Base-by-base conservation (phyloP, 2,888 invertebrate genomes). In the Metopia argyrocephala region DNA sequence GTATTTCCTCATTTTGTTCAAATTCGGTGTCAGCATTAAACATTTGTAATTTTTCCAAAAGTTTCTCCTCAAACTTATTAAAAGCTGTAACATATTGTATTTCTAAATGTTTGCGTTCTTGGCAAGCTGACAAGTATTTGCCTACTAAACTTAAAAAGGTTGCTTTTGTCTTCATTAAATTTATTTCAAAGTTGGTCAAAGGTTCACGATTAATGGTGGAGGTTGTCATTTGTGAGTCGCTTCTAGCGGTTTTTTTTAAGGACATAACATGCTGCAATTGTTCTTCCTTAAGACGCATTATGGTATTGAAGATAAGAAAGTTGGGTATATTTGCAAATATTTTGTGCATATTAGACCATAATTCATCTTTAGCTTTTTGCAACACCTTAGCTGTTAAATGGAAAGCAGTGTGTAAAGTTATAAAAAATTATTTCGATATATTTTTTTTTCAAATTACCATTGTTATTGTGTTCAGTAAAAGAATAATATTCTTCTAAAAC, bases 291-390 rank as follows among this genome's bases (percentile, higher is more conserved):
- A 85, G 76, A 23, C 87, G 87, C 76, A 89, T 84, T 5, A 89
- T 86, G 1, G 85, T 85, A 78, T 87, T 89, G 70, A 89, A 89
- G 5, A 90, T 84, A 38, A 86, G 71, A 38, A 87, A 86, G 23
- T 88, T 89, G 3, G 90, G 90, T 1, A 88, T 86, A 38, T 89
- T 85, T 2, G 84, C 80, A 62, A 90, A 90, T 12, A 86, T 86
- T 3, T 79, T 68, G 2, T 89, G 87, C 84, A 90, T 85, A 45
- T 88, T 86, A 0, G 82, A 61, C 90, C 90, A 90, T 9, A 90
- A 81, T 6, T 81, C 83, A 5, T 85, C 75, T 48, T 89, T 89
- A 3, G 86, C 85, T 27, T 88, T 86, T 2, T 84, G 82, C 48
- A 89, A 23, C 5, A 66, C 74, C 62, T 82, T 83, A 27, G 83